Conservation (phyloP, 2,888 invertebrate genomes). For the Stramonita haemastoma region DNA sequence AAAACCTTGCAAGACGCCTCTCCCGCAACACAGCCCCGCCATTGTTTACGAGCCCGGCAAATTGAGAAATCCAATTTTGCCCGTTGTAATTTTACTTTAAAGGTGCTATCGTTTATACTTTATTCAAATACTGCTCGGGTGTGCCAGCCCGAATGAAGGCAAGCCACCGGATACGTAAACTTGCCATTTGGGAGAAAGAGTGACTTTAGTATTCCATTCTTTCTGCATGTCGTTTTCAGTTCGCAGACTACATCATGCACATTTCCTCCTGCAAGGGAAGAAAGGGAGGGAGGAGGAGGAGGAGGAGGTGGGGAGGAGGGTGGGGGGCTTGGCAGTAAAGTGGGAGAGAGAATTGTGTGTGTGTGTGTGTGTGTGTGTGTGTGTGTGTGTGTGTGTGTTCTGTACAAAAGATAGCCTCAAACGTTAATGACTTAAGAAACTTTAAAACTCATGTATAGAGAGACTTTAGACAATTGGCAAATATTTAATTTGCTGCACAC, state of each 20-base stretch:
- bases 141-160: conserved; percentile 16
- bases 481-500: too few species aligned
- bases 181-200: conserved; percentile 30
- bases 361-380: too few species aligned
- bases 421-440: too few species aligned
- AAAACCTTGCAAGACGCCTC: conserved; percentile 10
- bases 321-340: background rate
- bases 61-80: conserved; percentile 55
- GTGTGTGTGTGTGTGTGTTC: too few species aligned
- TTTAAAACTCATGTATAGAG: too few species aligned
- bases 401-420: too few species aligned
- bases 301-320: background rate
- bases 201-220: conserved; percentile 24
- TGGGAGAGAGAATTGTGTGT: background rate
- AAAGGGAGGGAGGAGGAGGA: background rate
- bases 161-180: conserved; percentile 30
- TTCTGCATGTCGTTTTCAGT: background rate
- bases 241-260: background rate
- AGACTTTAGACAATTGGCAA: too few species aligned
- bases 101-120: conserved; percentile 51
- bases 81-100: conserved; percentile 52
- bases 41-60: conserved; percentile 45
- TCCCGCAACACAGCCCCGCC: background rate
- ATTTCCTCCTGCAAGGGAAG: background rate
- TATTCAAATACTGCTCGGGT: conserved; percentile 38